Base-by-base conservation (phyloP, 2,797 vertebrate species). In the Tarsius wallacei region DNA sequence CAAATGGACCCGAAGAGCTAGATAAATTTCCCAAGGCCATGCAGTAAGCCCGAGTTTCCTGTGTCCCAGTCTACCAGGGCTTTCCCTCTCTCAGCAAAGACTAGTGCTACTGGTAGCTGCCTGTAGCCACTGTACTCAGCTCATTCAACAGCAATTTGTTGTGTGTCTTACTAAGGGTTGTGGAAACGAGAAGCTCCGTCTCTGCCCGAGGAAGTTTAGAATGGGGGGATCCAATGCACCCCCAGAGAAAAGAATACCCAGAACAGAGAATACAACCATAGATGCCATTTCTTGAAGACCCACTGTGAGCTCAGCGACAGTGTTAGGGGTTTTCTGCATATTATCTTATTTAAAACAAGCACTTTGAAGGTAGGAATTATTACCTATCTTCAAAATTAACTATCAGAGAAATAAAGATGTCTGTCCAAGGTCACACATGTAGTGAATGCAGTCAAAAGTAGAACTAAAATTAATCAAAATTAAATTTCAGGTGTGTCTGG, bases 321-420 rank as follows among this genome's bases (percentile, higher is more conserved):
- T n/a, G 31, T n/a, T 64, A 82, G 5, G 53, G 53, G 31, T 19
- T 53, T 73, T 90, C 53, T 92, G 31, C n/a, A n/a, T 61, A 71
- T 87, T 47, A 80, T n/a, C 24, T 89, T 42, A 42, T 42, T 42
- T 86, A 94, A 91, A 59, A 82, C 47, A 59, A 66, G 55, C 21
- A 33, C n/a, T 61, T 70, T 84, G 61, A 70, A 87, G 66, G 49
- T 63, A 86, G 53, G 21, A 81, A 61, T 53, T 88, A n/a, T 17
- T 78, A 73, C 59, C 16, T 91, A 73, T 66, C 16, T 91, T 91
- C 76, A 24, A 91, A 91, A 89, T 91, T 31, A 92, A 80, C 64
- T 73, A 90, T 87, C 61, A 49, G 68, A 90, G 63, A 49, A 10
- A 36, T 76, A 82, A 87, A 63, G 24, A 59, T 77, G 24, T 80